phyloP scores from a whole-genome alignment of 2,113 vertebrate species.

The Tachycineta bicolor region DNA sequence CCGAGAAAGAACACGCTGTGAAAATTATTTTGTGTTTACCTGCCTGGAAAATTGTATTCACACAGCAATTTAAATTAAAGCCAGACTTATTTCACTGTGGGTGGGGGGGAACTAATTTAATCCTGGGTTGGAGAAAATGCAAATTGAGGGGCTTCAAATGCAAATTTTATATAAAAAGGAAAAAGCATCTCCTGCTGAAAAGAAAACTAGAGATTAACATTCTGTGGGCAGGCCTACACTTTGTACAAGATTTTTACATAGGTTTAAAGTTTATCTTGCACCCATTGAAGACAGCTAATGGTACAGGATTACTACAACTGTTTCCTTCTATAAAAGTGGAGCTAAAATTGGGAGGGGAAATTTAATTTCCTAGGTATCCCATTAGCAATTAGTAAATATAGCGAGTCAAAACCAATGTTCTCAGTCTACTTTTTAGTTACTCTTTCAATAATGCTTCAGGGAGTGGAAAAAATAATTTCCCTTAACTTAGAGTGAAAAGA shows the following conservation, averaged over 20 bases:
- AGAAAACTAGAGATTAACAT: conserved; percentile 70
- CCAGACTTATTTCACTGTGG: conserved; percentile 54
- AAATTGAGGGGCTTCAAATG: conserved; percentile 77
- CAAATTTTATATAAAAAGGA: conserved; percentile 71
- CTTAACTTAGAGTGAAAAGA: not conserved
- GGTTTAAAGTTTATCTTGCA: conserved; percentile 29
- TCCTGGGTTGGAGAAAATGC: conserved; percentile 69
- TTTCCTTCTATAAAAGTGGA: not conserved
- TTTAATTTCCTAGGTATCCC: not conserved
- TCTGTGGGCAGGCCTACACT: conserved; percentile 45
- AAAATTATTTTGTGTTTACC: conserved; percentile 75
- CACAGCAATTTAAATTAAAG: conserved; percentile 74
- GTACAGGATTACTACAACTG: not conserved
- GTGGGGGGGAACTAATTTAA: conserved; percentile 49
- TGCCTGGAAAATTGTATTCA: conserved; percentile 79
- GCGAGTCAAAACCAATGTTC: not conserved
- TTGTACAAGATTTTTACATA: conserved; percentile 57
- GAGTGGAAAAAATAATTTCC: not conserved
- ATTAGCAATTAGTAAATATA: not conserved
- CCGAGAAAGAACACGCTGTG: conserved; percentile 59
- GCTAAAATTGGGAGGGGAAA: not conserved
- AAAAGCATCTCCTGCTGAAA: conserved; percentile 65
- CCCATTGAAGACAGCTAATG: not conserved
- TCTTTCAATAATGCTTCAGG: not conserved
- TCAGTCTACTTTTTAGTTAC: not conserved